Evolutionary conservation across 1,140 invertebrate species (phyloP), one percentile per base, ranked within the genome.

Genomic region (Holotrichia oblita): DNA sequence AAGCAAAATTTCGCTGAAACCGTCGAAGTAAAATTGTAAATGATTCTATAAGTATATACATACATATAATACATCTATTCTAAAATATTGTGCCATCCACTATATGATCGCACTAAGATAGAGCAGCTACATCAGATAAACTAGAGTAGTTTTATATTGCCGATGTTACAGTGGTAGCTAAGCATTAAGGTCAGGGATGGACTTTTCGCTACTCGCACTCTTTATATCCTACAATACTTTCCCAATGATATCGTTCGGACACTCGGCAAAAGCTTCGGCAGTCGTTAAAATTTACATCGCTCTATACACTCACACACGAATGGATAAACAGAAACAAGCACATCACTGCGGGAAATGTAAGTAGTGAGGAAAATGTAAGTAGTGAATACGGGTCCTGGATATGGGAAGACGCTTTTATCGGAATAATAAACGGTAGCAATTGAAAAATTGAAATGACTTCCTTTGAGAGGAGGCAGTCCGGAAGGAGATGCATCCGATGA

Each of bases 61-160:
- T 34, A 34, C 4, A 34, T 34, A 2, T 34, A 34, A n/a, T n/a
- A n/a, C n/a, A n/a, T n/a, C n/a, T n/a, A n/a, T n/a, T n/a, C n/a
- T n/a, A n/a, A n/a, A 34, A 34, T 34, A 34, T 34, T 4, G 4
- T 34, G 27, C 27, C 27, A 34, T 34, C 27, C 27, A 34, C 27
- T 34, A 34, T 34, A 34, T 34, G 27, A 34, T 34, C 27, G 17
- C 14, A 55, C 48, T 17, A 55, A 55, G 17, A 55, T 17, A 17
- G 17, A 55, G 48, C 48, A 55, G 14, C 48, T 55, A n/a, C 17
- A 55, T 55, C 48, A 55, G 48, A 55, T 55, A 55, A 55, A 55
- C 14, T 55, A 17, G 48, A 55, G 48, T 55, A 55, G 48, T 55
- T 55, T 55, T 55, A 55, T 55, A 55, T 55, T 55, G 48, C 48